phyloP scores from a whole-genome alignment of 2,797 vertebrate species.

The Rousettus madagascariensis region DNA sequence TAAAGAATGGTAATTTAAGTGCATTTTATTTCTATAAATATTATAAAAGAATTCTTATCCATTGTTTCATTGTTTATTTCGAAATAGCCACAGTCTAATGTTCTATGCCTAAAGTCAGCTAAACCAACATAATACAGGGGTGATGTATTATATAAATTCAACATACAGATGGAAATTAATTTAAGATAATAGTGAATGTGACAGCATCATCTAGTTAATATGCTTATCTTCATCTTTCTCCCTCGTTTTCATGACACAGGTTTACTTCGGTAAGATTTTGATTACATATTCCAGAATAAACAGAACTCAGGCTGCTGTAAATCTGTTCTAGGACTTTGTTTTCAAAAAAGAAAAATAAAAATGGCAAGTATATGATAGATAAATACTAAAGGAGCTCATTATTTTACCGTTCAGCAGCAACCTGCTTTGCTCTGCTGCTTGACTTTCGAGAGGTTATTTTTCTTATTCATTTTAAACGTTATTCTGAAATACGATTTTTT shows the following conservation, averaged over 20 bases:
- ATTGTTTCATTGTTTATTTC: neutral
- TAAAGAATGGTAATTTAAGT: neutral
- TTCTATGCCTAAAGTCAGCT: neutral
- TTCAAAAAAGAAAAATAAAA: neutral
- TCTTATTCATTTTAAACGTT: conserved; percentile 69
- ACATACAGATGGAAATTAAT: neutral
- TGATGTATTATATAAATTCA: neutral
- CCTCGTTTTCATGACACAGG: neutral
- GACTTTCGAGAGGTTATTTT: conserved; percentile 69
- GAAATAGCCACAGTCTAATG: neutral
- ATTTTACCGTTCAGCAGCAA: conserved; percentile 33
- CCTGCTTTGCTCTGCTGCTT: conserved; percentile 24
- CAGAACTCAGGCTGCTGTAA: neutral
- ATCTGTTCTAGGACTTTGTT: neutral
- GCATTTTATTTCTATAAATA: neutral
- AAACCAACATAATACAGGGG: neutral
- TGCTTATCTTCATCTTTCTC: neutral
- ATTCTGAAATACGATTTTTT: conserved; percentile 46
- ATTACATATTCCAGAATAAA: neutral
- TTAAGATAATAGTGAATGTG: neutral
- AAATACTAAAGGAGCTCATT: conserved; percentile 6
- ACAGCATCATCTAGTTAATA: neutral
- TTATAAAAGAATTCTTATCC: neutral
- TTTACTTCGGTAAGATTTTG: neutral
- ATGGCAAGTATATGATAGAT: neutral